Conservation (phyloP, 1,140 invertebrate genomes). For the Hyles euphorbiae region DNA sequence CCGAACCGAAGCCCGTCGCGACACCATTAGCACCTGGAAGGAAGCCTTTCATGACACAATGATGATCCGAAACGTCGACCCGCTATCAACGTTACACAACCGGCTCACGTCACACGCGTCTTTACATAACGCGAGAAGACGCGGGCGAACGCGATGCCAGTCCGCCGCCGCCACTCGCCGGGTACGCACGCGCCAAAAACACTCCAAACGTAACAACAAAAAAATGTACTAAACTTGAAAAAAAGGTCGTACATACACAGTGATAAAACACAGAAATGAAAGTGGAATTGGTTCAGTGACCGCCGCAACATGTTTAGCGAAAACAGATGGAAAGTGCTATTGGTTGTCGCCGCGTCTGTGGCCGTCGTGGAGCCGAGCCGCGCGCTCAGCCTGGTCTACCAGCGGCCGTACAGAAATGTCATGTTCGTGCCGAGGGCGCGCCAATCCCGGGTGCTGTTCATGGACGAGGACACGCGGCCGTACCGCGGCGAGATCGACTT, state of each 20-base stretch:
- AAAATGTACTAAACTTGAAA: constrained; percentile 16
- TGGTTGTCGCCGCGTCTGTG: constrained; percentile 52
- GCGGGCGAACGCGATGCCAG: background rate
- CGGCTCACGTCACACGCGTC: constrained; percentile 26
- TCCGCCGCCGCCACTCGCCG: constrained; percentile 3
- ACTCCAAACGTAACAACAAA: constrained; percentile 10
- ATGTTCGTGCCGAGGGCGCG: constrained; percentile 54
- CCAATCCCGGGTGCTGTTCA: constrained; percentile 49
- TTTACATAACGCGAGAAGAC: constrained; percentile 46
- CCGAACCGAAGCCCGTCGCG: too few relatives aligned
- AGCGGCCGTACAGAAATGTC: constrained; percentile 43
- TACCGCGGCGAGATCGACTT: constrained; percentile 58
- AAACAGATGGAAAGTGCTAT: constrained; percentile 68
- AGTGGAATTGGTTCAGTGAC: constrained; percentile 65
- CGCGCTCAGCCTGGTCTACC: constrained; percentile 53
- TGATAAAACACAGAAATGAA: constrained; percentile 50
- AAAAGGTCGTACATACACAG: constrained; percentile 7
- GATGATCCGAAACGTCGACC: constrained; percentile 3
- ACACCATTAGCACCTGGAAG: too few relatives aligned
- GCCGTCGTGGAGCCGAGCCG: constrained; percentile 51
- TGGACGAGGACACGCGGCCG: constrained; percentile 52
- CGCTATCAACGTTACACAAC: constrained; percentile 45
- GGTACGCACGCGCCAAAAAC: constrained; percentile 9
- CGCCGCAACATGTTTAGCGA: constrained; percentile 66
- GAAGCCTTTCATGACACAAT: too few relatives aligned